Evolutionary conservation across 2,113 vertebrate genomes (phyloP).

Genomic region (Vombatus ursinus): DNA sequence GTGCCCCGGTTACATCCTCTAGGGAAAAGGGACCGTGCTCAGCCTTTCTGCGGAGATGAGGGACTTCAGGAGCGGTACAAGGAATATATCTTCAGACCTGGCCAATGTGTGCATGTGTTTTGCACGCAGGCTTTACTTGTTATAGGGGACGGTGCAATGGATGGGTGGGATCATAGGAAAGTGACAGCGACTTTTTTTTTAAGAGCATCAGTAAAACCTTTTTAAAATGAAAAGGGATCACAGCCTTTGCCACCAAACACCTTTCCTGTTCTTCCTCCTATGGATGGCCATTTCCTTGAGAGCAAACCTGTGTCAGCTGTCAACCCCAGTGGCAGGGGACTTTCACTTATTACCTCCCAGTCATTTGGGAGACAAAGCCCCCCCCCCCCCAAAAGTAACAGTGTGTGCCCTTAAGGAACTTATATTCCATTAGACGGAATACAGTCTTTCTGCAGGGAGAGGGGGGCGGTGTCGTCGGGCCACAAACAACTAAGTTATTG

Average conservation of each 20-base stretch:
- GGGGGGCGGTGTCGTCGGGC: fast-evolving
- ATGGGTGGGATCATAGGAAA: not conserved
- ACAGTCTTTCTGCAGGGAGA: not conserved
- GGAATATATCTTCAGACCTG: not conserved
- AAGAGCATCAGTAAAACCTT: not conserved
- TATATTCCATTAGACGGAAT: not conserved
- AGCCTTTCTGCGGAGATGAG: not conserved
- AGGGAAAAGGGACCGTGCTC: not conserved
- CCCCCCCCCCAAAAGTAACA: not conserved
- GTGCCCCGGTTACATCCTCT: not conserved
- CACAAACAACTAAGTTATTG: not conserved
- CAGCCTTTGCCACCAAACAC: not conserved
- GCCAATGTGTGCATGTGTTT: not conserved
- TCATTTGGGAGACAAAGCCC: not conserved
- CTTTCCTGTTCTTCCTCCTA: not conserved
- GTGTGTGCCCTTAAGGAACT: not conserved
- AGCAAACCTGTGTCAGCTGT: not conserved
- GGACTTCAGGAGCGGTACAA: not conserved
- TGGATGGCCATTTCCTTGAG: not conserved
- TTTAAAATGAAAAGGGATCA: not conserved
- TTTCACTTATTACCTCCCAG: not conserved
- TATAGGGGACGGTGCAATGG: not conserved
- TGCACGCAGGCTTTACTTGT: not conserved
- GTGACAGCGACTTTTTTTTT: not conserved
- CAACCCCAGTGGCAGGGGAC: not conserved